These are phyloP conservation scores for Calyptomena viridis DNA, from an alignment of 2,113 vertebrate genomes.

Conservation along the genomic window DNA sequence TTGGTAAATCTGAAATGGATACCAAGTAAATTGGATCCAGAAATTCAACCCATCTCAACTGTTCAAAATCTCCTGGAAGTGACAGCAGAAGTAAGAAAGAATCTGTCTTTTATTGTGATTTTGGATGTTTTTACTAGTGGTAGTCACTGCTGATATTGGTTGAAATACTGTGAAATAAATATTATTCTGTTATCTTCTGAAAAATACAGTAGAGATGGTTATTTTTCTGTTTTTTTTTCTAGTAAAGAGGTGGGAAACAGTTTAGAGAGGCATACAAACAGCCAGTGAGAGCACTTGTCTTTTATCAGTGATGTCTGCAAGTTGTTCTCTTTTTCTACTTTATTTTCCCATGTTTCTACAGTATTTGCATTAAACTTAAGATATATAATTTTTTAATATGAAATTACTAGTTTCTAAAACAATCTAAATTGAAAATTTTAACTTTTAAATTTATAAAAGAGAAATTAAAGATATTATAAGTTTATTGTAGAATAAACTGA, in stretches of 20 bases:
- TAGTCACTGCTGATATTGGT: not conserved
- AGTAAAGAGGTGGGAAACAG: not conserved
- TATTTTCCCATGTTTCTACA: not conserved
- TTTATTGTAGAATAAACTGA: not conserved
- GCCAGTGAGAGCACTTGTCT: not conserved
- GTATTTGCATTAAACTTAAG: not conserved
- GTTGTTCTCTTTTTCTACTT: not conserved
- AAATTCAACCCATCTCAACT: not conserved
- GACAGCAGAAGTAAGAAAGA: not conserved
- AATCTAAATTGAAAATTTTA: not conserved
- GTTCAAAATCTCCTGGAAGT: not conserved
- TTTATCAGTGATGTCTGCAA: not conserved
- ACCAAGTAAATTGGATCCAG: not conserved
- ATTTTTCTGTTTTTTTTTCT: not conserved
- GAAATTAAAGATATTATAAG: not conserved
- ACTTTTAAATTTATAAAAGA: not conserved
- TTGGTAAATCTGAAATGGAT: not conserved
- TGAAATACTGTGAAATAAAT: not conserved
- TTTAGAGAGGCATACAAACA: not conserved
- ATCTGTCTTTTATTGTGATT: not conserved
- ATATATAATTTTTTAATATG: rapidly evolving
- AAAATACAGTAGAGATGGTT: not conserved
- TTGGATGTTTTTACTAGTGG: not conserved
- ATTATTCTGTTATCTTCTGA: not conserved
- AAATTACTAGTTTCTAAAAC: not conserved